Conservation (phyloP, 2,113 vertebrate species). For the Clarias gariepinus region DNA sequence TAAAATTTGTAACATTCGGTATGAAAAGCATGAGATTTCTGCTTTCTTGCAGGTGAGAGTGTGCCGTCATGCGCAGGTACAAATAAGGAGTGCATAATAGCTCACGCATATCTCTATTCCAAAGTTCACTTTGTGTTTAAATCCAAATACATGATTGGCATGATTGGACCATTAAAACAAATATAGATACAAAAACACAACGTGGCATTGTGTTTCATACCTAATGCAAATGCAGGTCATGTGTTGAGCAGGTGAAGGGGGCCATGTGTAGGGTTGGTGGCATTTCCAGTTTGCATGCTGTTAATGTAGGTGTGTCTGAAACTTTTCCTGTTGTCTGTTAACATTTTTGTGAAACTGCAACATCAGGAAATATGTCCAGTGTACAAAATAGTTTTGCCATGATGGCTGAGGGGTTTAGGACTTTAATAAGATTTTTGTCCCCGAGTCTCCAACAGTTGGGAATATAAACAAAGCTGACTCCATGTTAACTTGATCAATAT, state of each 20-base stretch:
- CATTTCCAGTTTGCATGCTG: slow-evolving; percentile 3
- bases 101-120: background rate
- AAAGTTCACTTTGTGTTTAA: background rate
- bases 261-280: background rate
- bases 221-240: background rate
- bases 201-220: background rate
- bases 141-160: background rate
- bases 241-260: background rate
- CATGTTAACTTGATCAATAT: too few relatives aligned
- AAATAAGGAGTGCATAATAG: background rate
- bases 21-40: background rate
- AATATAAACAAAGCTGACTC: too few relatives aligned
- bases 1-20: background rate
- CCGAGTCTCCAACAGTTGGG: too few relatives aligned
- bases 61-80: background rate
- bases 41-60: background rate
- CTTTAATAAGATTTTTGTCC: too few relatives aligned
- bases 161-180: too few relatives aligned
- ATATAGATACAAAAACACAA: background rate
- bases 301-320: background rate
- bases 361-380: background rate
- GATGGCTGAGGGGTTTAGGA: too few relatives aligned
- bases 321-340: background rate
- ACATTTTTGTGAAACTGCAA: background rate
- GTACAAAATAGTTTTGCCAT: too few relatives aligned